Evolutionary conservation across 2,113 vertebrate genomes (phyloP), one percentile per base, ranked within the genome.

Genomic region (Mastomys coucha): DNA sequence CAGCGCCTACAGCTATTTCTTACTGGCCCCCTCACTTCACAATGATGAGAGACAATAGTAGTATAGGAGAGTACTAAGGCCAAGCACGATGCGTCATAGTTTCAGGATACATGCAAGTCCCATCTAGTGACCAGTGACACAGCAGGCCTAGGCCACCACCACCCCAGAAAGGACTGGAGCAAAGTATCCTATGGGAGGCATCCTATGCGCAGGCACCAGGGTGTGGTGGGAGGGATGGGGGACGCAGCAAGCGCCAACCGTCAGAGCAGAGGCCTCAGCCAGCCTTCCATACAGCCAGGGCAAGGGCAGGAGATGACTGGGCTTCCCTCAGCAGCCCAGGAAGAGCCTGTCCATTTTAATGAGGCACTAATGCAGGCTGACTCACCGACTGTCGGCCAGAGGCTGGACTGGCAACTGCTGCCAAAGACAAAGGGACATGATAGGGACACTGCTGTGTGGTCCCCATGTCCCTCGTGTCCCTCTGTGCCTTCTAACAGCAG

Each of bases 311-410:
- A 13, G 45, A 51, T 58, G 31, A 39, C 70, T 60, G 76, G 53
- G 93, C 70, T 65, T 56, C 36, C 51, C 90, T 73, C 95, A 31
- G 85, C 81, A 58, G 77, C 45, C 89, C 2, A 12, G 56, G 89
- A 63, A 45, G 7, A 17, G 58, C 42, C 75, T 49, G 11, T 87
- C 88, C 93, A 63, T 94, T 17, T 88, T n/a, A 33, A 95, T 24
- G 85, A 97, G 94, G 91, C 10, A 2, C 88, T 93, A 96, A 96
- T 88, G 91, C 91, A 93, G 88, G 88, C 95, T 96, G 97, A 97
- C 91, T 96, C 97, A 97, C 94, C 94, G 7, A 11, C 81, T n/a
- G 28, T 28, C 8, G 0, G 65, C 92, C 95, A 77, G 39, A 39
- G 60, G 93, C 60, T 86, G 72, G 67, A 65, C 77, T 7, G 72